A percentile compares a stretch with the other conserved stretches of the same genome.
phyloP scores from a whole-genome alignment of 2,888 invertebrate genomes.

The Adelphocoris suturalis region DNA sequence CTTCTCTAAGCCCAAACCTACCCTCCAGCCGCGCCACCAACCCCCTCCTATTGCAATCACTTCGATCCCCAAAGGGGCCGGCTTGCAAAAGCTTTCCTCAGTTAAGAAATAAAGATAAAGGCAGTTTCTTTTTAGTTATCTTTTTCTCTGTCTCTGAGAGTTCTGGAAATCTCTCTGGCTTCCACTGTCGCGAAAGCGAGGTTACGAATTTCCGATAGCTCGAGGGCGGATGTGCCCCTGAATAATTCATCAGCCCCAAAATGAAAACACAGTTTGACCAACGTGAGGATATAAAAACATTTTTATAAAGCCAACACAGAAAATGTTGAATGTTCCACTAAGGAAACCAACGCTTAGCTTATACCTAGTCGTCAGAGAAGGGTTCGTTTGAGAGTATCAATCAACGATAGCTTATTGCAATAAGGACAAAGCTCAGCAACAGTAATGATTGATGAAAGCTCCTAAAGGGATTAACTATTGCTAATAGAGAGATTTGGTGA shows the following conservation, averaged over 20 bases:
- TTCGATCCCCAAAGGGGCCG: conserved; percentile 39
- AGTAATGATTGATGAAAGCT: too few species aligned
- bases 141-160: background rate
- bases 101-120: conserved; percentile 52
- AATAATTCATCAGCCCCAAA: conserved; percentile 10
- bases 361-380: too few species aligned
- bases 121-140: conserved; percentile 40
- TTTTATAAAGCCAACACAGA: too few species aligned
- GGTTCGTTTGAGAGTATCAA: too few species aligned
- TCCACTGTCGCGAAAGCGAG: background rate
- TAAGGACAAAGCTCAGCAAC: too few species aligned
- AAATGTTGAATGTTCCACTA: too few species aligned
- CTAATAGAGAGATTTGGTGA: too few species aligned
- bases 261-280: background rate
- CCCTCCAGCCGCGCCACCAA: background rate
- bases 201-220: conserved; percentile 17
- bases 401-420: too few species aligned
- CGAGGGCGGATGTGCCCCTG: background rate
- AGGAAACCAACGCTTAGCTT: too few species aligned
- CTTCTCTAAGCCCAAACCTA: background rate
- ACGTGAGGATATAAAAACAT: background rate
- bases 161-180: conserved; percentile 5
- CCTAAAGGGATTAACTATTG: too few species aligned
- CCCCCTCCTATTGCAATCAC: background rate
- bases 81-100: conserved; percentile 21